Percentiles rank a stretch among this genome's conserved stretches.
These are phyloP conservation scores for Crenuchus spilurus DNA, from an alignment of 2,797 vertebrate genomes.

Conservation along the genomic window DNA sequence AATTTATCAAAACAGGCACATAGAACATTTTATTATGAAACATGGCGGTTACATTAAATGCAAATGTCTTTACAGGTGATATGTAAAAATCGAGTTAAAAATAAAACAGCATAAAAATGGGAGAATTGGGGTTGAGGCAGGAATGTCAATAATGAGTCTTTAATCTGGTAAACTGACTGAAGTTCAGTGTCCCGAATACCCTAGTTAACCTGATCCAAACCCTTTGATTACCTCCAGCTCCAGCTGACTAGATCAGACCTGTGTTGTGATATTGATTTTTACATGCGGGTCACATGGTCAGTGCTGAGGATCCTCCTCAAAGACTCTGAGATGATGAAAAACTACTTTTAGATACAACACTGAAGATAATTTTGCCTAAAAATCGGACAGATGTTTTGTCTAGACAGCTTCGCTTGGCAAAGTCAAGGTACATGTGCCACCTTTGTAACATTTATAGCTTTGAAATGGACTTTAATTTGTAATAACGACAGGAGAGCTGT, in stretches of 20 bases:
- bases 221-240: constrained; percentile 6
- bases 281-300: constrained; percentile 17
- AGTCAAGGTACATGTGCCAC: constrained; percentile 13
- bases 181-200: neutral
- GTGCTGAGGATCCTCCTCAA: neutral
- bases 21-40: too few species aligned
- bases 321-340: neutral
- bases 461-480: constrained; percentile 36
- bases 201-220: neutral
- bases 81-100: too few species aligned
- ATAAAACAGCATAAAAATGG: too few species aligned
- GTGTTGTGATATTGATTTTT: constrained; percentile 17
- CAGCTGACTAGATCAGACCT: neutral
- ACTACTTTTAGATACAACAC: neutral
- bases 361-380: neutral
- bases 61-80: too few species aligned
- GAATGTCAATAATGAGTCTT: too few species aligned
- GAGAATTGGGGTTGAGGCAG: too few species aligned
- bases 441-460: constrained; percentile 43
- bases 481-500: constrained; percentile 15
- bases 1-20: too few species aligned
- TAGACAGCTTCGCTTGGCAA: constrained; percentile 7
- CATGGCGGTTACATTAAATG: too few species aligned
- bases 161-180: neutral
- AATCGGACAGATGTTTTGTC: neutral